Base-by-base conservation (phyloP, 2,797 vertebrate genomes). In the Chaunax sp. region DNA sequence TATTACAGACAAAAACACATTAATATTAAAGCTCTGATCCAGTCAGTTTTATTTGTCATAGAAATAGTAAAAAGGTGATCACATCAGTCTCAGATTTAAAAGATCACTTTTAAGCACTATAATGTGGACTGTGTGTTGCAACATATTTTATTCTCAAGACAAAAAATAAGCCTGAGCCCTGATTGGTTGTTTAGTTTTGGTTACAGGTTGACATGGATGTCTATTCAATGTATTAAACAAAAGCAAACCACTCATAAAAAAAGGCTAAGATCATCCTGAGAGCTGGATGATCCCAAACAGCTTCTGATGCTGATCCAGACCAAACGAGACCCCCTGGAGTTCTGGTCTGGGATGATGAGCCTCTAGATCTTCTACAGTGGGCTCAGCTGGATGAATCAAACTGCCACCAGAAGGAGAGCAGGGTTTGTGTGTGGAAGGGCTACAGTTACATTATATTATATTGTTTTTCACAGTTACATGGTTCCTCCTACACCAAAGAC, bases 311-410 rank as follows among this genome's bases (percentile, higher is more conserved):
- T 58, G 46, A 75, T 78, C 50, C 56, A 20, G 54, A 35, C 41
- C 38, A 40, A 44, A 60, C 69, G 50, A 35, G 23, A 54, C 52
- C 14, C 63, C 70, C 72, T 14, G 55, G 53, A 73, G 67, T 59
- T 74, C 65, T 58, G 63, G 85, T 87, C 80, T 66, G 51, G 67
- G 74, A 87, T 78, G 64, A 85, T 84, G 64, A 88, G 52, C 12
- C 1, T 62, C 70, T 80, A 51, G 85, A 77, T 77, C 78, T 74
- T 78, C 60, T 26, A 47, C 67, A 61, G 59, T n/a, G 35, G 59
- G 52, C 60, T 67, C 22, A 47, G 57, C 35, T 69, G 84, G 38
- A 84, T 78, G 80, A 89, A 85, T 84, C 66, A 81, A 75, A 78
- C 75, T 71, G 70, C 77, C 37, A 56, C 58, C 50, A 40, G 47